Evolutionary conservation across 2,797 vertebrate species (phyloP), one percentile per base, ranked within the genome.

Genomic region (Margarornis squamiger): DNA sequence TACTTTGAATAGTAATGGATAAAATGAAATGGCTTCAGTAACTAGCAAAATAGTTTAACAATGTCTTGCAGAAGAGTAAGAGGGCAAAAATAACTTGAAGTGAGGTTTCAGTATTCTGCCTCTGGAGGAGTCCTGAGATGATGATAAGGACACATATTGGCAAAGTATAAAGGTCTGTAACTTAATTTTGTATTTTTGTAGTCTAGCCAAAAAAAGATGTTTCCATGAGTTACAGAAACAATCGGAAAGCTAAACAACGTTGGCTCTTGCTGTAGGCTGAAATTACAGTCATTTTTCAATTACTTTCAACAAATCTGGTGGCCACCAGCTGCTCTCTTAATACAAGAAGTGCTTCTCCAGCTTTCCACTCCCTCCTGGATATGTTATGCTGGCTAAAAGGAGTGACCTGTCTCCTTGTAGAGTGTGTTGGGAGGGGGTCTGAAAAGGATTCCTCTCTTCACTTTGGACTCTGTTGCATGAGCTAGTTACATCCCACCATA

Each of bases 271-370:
- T 81, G 66, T 55, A 79, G 45, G 68, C 45, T 96, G 88, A 93
- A 94, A 94, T 93, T 92, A 90, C 12, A 8, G 74, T 91, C 4
- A 66, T 91, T 96, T 93, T 92, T 81, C 87, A 93, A 67, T 96
- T 90, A 91, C 74, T 91, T 93, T 78, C 63, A 86, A 57, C 38
- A 90, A 66, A 82, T 92, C 45, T 90, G 68, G 26, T 93, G 78
- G 70, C 67, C 65, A 77, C 70, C 84, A 80, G 81, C 86, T 94
- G 81, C 26, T 92, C 24, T 90, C 43, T 24, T 89, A 75, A 75
- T 45, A 17, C 57, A 49, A 70, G 52, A 68, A 66, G 32, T 32
- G 59, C 59, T 91, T 66, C 67, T 55, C 48, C 17, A 67, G 74
- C 67, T 92, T 79, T 70, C 34, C 0, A 0, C 49, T 95, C 65